These are phyloP conservation scores for Hymenopus coronatus DNA, from an alignment of 2,888 invertebrate species.

Conservation along the genomic window DNA sequence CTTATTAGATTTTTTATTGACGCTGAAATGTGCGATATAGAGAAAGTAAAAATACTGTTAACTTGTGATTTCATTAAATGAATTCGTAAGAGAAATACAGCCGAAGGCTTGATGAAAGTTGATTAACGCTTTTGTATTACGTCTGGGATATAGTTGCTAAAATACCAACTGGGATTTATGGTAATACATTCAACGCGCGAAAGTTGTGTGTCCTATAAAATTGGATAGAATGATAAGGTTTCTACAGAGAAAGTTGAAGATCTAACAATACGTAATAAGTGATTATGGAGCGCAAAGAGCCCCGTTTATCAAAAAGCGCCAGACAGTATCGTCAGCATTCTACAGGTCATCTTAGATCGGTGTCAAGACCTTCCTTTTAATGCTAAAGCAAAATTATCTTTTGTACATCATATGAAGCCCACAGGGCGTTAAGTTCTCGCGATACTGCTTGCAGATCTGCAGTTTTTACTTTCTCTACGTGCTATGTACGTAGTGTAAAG, in stretches of 20 bases:
- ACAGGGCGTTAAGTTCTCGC: background rate
- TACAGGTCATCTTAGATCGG: background rate
- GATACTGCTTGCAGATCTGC: background rate
- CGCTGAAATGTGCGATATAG: too few relatives aligned
- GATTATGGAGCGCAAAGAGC: background rate
- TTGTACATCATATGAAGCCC: background rate
- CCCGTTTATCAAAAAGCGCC: background rate
- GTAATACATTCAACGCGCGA: background rate
- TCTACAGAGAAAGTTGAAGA: background rate
- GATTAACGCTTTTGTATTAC: too few relatives aligned
- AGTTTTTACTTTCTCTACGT: too few relatives aligned
- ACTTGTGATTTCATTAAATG: too few relatives aligned
- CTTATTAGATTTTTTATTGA: too few relatives aligned
- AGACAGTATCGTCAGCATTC: background rate
- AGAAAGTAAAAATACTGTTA: too few relatives aligned
- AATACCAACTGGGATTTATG: too few relatives aligned
- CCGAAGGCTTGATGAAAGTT: too few relatives aligned
- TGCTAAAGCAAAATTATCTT: background rate
- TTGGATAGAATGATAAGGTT: background rate
- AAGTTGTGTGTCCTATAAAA: background rate
- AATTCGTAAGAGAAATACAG: too few relatives aligned
- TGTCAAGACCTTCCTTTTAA: background rate
- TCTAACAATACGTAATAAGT: background rate
- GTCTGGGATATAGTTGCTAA: too few relatives aligned
- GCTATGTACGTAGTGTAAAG: too few relatives aligned